phyloP scores from a whole-genome alignment of 1,140 invertebrate species.

The Calliphora vicina region DNA sequence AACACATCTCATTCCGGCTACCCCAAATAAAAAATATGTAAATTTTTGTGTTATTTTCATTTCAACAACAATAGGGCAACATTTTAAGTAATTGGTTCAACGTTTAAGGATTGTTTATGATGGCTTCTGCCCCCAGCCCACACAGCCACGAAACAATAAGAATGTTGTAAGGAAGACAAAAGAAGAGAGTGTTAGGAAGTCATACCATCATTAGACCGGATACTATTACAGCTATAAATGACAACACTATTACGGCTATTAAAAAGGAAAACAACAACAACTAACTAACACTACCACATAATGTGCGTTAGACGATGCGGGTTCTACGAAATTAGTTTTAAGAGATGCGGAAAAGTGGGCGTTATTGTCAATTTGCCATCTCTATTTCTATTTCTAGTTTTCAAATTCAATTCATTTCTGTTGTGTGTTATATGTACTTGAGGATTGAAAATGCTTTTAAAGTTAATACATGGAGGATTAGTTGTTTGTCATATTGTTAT shows the following conservation, averaged over 20 bases:
- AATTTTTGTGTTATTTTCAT: conserved; percentile 18
- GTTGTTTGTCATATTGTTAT: conserved; percentile 18
- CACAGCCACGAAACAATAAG: background rate
- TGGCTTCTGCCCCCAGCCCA: background rate
- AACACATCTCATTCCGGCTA: background rate
- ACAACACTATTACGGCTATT: background rate
- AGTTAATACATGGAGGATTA: conserved; percentile 33
- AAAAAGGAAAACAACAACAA: background rate
- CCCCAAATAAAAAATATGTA: background rate
- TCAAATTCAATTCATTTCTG: background rate
- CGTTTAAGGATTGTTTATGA: conserved; percentile 59
- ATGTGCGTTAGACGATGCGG: background rate
- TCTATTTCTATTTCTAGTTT: conserved; percentile 48
- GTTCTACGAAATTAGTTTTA: background rate
- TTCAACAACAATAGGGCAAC: conserved; percentile 43
- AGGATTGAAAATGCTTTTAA: conserved; percentile 34
- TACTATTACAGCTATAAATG: background rate
- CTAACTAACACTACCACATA: conserved; percentile 22
- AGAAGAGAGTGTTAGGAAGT: background rate
- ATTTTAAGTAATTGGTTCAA: conserved; percentile 63
- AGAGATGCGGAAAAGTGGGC: conserved; percentile 51
- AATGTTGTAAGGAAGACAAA: background rate
- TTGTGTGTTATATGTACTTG: background rate
- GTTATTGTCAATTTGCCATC: conserved; percentile 49
- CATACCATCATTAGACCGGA: conserved; percentile 13